These are phyloP conservation scores for Bungarus multicinctus DNA, from an alignment of 2,113 vertebrate genomes.

Conservation along the genomic window DNA sequence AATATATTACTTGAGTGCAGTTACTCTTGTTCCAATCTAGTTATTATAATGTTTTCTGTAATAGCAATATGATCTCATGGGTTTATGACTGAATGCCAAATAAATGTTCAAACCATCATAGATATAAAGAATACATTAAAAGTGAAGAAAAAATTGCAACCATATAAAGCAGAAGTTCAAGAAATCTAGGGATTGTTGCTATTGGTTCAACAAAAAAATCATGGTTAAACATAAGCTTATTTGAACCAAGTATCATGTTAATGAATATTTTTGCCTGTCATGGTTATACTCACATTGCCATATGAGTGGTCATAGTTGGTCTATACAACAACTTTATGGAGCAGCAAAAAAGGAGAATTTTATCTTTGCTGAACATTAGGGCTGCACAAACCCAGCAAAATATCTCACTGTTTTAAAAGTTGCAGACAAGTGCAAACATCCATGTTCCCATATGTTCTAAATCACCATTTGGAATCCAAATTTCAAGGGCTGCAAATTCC, in stretches of 20 bases:
- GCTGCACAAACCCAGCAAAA: not conserved
- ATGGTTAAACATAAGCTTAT: not conserved
- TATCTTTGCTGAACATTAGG: not conserved
- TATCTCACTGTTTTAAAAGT: not conserved
- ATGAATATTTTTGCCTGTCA: not conserved
- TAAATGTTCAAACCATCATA: conserved; percentile 16
- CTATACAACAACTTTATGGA: not conserved
- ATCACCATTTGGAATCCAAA: not conserved
- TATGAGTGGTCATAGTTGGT: not conserved
- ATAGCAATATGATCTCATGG: conserved; percentile 18
- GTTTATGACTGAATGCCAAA: conserved; percentile 21
- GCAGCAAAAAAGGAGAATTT: not conserved
- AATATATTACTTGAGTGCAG: not conserved
- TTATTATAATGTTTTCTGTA: conserved; percentile 18
- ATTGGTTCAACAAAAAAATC: not conserved
- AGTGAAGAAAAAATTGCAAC: conserved; percentile 17
- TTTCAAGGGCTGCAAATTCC: not conserved
- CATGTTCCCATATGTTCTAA: not conserved
- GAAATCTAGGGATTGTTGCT: not conserved
- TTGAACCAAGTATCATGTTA: not conserved
- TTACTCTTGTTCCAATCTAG: not conserved
- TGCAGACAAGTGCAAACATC: not conserved
- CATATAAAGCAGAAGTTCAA: not conserved
- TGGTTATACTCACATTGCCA: not conserved
- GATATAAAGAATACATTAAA: not conserved